These are phyloP conservation scores for Sericinus montela DNA, from an alignment of 2,888 invertebrate genomes.

Conservation along the genomic window DNA sequence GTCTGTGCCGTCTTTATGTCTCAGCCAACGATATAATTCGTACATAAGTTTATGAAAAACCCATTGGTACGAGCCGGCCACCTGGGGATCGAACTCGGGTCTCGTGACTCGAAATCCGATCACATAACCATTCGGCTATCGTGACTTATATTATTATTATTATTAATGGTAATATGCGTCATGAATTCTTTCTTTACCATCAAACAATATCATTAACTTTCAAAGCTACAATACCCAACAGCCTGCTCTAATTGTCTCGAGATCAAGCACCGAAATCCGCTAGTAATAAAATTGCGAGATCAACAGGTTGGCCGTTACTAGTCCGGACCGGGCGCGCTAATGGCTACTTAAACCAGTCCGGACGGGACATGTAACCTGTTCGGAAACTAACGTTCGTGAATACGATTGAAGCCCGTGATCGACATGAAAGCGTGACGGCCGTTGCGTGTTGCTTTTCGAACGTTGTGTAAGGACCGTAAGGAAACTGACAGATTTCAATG, in stretches of 20 bases:
- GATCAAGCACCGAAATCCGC: background rate
- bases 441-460: constrained; percentile 6
- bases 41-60: too few relatives aligned
- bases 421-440: constrained; percentile 15
- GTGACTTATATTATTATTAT: too few relatives aligned
- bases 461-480: constrained; percentile 4
- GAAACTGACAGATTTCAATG: background rate
- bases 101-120: too few relatives aligned
- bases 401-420: constrained; percentile 7
- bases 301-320: constrained; percentile 3
- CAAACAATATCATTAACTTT: background rate
- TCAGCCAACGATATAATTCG: too few relatives aligned
- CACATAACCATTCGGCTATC: too few relatives aligned
- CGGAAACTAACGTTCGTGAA: constrained; percentile 8
- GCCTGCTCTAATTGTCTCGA: background rate
- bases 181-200: too few relatives aligned
- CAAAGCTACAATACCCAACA: background rate
- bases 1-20: too few relatives aligned
- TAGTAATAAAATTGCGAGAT: constrained; percentile 4
- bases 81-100: too few relatives aligned
- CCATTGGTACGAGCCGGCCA: too few relatives aligned
- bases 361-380: background rate
- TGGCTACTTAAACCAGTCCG: background rate
- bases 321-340: background rate
- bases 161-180: too few relatives aligned